These are phyloP conservation scores for Meloe dianella DNA, from an alignment of 2,888 invertebrate species.

Conservation along the genomic window DNA sequence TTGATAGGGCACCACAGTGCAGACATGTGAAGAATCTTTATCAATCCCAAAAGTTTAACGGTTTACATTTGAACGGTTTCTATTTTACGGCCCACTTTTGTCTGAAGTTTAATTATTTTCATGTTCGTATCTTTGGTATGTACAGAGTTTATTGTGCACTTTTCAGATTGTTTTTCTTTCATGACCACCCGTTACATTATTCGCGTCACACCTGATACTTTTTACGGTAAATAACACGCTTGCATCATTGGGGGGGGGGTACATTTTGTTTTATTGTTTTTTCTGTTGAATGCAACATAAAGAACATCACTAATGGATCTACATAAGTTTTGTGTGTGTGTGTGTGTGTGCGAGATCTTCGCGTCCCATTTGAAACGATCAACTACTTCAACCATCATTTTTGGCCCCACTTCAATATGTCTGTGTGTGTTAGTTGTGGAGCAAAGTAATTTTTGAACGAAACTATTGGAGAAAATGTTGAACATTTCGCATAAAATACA, in stretches of 20 bases:
- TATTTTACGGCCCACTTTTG: not conserved
- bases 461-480: slow-evolving; percentile 25
- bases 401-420: slow-evolving; percentile 29
- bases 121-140: not conserved
- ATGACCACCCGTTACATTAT: slow-evolving; percentile 11
- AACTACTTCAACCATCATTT: not conserved
- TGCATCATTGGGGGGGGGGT: no score
- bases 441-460: slow-evolving; percentile 31
- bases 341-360: no score
- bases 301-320: not conserved
- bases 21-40: no score
- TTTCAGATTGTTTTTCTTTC: slow-evolving; percentile 16
- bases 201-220: slow-evolving; percentile 14
- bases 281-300: not conserved
- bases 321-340: not conserved
- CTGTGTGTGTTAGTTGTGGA: slow-evolving; percentile 26
- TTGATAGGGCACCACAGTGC: no score
- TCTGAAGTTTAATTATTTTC: not conserved
- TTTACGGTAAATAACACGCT: slow-evolving; percentile 14
- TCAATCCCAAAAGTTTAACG: no score
- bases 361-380: not conserved
- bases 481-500: slow-evolving; percentile 27
- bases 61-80: no score
- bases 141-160: slow-evolving; percentile 2
- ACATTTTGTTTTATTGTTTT: no score